These are phyloP conservation scores for Papilio dardanus DNA, from an alignment of 1,140 invertebrate species.

Conservation along the genomic window DNA sequence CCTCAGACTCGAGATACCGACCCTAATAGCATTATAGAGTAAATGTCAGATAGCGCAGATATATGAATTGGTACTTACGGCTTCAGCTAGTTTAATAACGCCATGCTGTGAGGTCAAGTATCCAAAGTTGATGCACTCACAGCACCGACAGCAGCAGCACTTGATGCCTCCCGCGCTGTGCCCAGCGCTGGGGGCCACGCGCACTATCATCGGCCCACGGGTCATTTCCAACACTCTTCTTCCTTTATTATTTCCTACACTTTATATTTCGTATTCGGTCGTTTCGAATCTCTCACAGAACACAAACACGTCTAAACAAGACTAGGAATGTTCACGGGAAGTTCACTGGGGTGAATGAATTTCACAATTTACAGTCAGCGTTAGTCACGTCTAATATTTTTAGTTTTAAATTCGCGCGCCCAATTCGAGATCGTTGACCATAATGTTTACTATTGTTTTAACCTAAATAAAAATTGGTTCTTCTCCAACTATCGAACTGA, in stretches of 20 bases:
- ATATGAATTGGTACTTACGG: constrained; percentile 81
- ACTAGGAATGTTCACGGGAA: constrained; percentile 56
- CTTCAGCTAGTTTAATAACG: constrained; percentile 88
- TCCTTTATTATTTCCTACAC: constrained; percentile 42
- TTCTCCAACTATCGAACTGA: not conserved
- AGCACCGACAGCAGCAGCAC: constrained; percentile 89
- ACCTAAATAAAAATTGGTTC: constrained; percentile 33
- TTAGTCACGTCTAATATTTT: constrained; percentile 76
- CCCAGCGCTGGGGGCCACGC: constrained; percentile 63
- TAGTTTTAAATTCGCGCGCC: constrained; percentile 62
- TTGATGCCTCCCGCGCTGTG: constrained; percentile 81
- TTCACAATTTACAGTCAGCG: constrained; percentile 62
- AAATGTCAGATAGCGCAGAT: not conserved
- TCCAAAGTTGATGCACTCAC: constrained; percentile 89
- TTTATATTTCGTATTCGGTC: constrained; percentile 14
- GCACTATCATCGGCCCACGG: constrained; percentile 74
- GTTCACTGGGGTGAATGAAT: constrained; percentile 61
- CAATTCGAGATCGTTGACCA: constrained; percentile 70
- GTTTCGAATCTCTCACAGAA: constrained; percentile 25
- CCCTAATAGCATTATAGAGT: too few species aligned
- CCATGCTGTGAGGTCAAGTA: constrained; percentile 88
- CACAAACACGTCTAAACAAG: constrained; percentile 17
- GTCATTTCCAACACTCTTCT: constrained; percentile 52
- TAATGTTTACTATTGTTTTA: constrained; percentile 44
- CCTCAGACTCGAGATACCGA: too few species aligned